Percentiles rank a stretch among this genome's conserved stretches.
Evolutionary conservation across 1,140 invertebrate species (phyloP).

Genomic region (Helicoverpa armigera): DNA sequence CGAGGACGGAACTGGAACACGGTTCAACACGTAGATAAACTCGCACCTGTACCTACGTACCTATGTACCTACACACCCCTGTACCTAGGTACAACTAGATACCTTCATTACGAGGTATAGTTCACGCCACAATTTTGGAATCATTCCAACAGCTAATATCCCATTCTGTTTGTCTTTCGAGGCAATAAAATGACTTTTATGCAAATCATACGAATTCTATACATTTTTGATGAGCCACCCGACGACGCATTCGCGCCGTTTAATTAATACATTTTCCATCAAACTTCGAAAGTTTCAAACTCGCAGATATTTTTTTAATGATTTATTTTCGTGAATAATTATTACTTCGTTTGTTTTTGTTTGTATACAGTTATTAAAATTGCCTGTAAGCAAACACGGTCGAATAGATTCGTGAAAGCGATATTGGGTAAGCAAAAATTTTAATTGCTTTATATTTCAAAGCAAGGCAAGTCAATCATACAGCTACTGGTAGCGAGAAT

Average conservation of each 20-base stretch:
- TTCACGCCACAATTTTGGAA: slow-evolving; percentile 69
- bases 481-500: no score
- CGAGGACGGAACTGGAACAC: slow-evolving; percentile 7
- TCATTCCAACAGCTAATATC: slow-evolving; percentile 83
- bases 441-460: no score
- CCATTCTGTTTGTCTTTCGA: slow-evolving; percentile 85
- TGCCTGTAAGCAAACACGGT: neutral
- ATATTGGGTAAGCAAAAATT: neutral
- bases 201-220: slow-evolving; percentile 86
- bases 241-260: slow-evolving; percentile 87
- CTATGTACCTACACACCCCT: no score
- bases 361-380: neutral
- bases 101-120: slow-evolving; percentile 44
- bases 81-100: slow-evolving; percentile 10
- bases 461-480: no score
- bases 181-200: slow-evolving; percentile 86
- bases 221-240: slow-evolving; percentile 86
- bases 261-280: slow-evolving; percentile 85
- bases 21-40: slow-evolving; percentile 36
- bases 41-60: neutral
- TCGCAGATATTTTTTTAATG: slow-evolving; percentile 55
- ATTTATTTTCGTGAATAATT: slow-evolving; percentile 43
- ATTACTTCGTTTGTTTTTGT: slow-evolving; percentile 26
- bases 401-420: neutral
- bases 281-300: slow-evolving; percentile 75